phyloP scores from a whole-genome alignment of 2,113 vertebrate species.

The Litocranius walleri region DNA sequence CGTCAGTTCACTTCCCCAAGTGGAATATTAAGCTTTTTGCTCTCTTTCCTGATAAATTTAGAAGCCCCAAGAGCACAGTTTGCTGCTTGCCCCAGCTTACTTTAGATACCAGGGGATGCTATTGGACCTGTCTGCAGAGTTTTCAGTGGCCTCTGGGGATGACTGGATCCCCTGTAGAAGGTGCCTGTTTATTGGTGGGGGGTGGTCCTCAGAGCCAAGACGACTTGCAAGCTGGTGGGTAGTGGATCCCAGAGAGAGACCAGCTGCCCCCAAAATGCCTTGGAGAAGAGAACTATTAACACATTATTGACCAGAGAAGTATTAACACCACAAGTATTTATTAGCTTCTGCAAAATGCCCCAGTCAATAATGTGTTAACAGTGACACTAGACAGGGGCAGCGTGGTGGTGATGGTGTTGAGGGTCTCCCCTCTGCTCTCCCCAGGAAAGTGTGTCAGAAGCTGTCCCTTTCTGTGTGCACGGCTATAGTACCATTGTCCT shows the following conservation, averaged over 20 bases:
- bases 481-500: not conserved
- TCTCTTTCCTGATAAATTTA: not conserved
- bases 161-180: not conserved
- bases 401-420: fast-evolving
- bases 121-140: not conserved
- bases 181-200: not conserved
- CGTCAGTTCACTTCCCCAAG: not conserved
- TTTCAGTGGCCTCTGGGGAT: not conserved
- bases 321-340: not conserved
- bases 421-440: fast-evolving
- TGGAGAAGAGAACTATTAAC: not conserved
- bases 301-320: not conserved
- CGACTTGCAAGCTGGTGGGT: not conserved
- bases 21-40: not conserved
- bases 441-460: not conserved
- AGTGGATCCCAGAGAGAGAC: not conserved
- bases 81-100: no score
- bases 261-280: not conserved
- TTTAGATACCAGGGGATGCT: not conserved
- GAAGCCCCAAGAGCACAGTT: not conserved
- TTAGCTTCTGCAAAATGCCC: not conserved
- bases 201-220: not conserved
- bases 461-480: not conserved
- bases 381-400: fast-evolving
- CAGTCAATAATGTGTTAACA: not conserved